phyloP scores from a whole-genome alignment of 2,113 vertebrate species.

The Colaptes auratus region DNA sequence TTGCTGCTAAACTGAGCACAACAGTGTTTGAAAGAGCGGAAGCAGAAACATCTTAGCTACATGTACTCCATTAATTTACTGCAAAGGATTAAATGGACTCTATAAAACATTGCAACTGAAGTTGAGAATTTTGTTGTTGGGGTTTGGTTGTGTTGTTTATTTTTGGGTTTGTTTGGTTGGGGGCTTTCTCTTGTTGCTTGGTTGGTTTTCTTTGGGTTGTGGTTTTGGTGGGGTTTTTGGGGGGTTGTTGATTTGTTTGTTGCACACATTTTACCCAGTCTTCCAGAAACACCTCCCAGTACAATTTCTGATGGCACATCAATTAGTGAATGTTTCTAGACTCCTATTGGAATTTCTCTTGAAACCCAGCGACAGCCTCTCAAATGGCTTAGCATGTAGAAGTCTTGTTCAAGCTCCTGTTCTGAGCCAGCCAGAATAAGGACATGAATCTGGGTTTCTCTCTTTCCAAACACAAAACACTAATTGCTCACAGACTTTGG shows the following conservation, averaged over 20 bases:
- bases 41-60: not conserved
- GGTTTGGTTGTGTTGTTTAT: too few species aligned
- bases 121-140: not conserved
- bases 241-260: not conserved
- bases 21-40: not conserved
- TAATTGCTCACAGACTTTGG: too few species aligned
- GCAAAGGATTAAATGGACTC: not conserved
- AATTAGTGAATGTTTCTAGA: not conserved
- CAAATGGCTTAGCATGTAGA: accelerated
- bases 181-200: too few species aligned
- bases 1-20: not conserved
- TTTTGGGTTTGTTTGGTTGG: too few species aligned
- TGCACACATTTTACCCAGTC: not conserved
- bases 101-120: not conserved
- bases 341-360: not conserved
- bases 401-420: not conserved
- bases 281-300: not conserved
- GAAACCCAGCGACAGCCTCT: not conserved
- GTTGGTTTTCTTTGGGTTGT: too few species aligned
- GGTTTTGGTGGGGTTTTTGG: too few species aligned
- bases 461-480: not conserved
- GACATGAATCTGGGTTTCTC: not conserved
- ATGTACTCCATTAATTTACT: accelerated
- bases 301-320: not conserved
- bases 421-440: not conserved